These are phyloP conservation scores for Lepidochitona cinerea DNA, from an alignment of 2,888 invertebrate genomes.

Conservation along the genomic window DNA sequence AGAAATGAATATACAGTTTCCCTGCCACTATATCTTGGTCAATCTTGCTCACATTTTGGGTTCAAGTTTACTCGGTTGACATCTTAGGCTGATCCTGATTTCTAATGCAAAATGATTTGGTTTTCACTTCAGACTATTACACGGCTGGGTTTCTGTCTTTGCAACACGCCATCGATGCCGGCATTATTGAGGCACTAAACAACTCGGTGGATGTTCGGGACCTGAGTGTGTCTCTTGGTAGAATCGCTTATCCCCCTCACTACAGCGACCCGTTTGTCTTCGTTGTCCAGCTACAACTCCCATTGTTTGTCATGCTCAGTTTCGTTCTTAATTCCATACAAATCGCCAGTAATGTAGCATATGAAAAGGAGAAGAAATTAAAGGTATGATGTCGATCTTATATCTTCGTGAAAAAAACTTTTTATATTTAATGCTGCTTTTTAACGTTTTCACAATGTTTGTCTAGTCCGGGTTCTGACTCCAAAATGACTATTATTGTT, in stretches of 20 bases:
- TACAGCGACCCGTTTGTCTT: slow-evolving; percentile 78
- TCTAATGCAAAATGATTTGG: no score
- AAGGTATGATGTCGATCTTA: no score
- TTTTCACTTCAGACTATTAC: neutral
- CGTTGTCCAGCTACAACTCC: slow-evolving; percentile 78
- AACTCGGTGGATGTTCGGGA: neutral
- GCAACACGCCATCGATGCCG: neutral
- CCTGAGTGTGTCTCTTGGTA: neutral
- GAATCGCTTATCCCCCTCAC: slow-evolving; percentile 79
- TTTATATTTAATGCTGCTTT: no score
- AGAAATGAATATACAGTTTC: neutral
- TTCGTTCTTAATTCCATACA: slow-evolving; percentile 84
- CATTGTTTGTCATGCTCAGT: slow-evolving; percentile 82
- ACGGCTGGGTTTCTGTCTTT: neutral
- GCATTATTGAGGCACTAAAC: neutral
- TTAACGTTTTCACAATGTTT: no score
- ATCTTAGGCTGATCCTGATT: no score
- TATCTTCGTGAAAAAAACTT: no score
- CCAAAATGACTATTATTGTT: no score
- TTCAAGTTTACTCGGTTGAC: no score
- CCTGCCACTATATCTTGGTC: no score
- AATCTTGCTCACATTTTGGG: no score
- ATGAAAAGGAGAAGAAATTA: slow-evolving; percentile 78
- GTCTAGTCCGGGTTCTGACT: no score
- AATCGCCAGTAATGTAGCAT: slow-evolving; percentile 79